These are phyloP conservation scores for Glaucomys volans DNA, from an alignment of 2,113 vertebrate genomes.

Conservation along the genomic window DNA sequence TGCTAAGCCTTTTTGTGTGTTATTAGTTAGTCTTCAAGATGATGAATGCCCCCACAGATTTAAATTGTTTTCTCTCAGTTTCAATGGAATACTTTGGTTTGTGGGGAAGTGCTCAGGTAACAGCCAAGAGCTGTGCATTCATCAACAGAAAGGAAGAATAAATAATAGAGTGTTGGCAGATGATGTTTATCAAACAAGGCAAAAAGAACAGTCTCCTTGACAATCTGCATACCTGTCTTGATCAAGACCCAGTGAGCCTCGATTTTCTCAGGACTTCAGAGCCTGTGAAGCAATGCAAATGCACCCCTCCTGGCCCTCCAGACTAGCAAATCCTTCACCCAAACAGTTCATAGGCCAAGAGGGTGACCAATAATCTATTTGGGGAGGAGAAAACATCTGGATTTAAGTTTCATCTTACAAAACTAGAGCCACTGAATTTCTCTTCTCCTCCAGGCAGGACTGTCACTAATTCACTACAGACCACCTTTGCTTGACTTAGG, in stretches of 20 bases:
- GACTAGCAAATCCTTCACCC: not conserved
- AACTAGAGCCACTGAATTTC: not conserved
- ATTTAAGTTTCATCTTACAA: slow-evolving; percentile 19
- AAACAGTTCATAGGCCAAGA: not conserved
- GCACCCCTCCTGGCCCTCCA: not conserved
- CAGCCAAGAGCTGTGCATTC: not conserved
- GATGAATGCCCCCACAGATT: not conserved
- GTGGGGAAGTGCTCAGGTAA: not conserved
- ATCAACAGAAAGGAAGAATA: not conserved
- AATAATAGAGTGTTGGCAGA: not conserved
- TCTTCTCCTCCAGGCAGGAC: not conserved
- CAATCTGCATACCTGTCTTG: not conserved
- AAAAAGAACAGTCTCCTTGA: not conserved
- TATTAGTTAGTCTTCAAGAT: not conserved
- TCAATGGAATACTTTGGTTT: not conserved
- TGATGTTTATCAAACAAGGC: not conserved
- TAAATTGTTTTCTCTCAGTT: not conserved
- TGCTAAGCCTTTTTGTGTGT: not conserved
- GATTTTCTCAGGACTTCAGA: not conserved
- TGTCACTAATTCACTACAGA: not conserved
- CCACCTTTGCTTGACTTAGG: not conserved
- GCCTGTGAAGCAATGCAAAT: not conserved
- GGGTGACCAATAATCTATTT: not conserved
- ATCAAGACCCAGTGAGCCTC: not conserved
- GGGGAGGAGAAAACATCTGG: not conserved